phyloP scores from a whole-genome alignment of 2,113 vertebrate species.

The Thamnophis sirtalis region DNA sequence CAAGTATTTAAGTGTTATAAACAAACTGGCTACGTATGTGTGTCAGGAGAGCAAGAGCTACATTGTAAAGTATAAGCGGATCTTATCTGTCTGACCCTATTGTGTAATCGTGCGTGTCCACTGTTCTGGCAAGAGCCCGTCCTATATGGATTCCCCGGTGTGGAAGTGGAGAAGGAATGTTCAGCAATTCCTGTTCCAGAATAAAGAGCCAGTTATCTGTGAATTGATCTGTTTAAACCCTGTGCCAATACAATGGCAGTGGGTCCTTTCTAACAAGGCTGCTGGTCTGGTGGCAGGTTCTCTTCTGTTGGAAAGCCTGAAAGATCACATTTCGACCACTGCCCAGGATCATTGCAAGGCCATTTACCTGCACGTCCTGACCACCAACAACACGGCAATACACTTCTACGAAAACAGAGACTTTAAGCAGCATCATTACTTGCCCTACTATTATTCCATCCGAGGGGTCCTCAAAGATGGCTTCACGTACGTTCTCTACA shows the following conservation, averaged over 20 bases:
- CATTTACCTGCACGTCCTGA: constrained; percentile 96
- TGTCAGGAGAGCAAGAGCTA: not conserved
- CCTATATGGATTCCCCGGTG: not conserved
- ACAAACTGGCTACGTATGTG: not conserved
- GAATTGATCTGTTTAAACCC: not conserved
- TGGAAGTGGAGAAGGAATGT: not conserved
- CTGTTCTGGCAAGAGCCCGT: not conserved
- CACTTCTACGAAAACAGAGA: constrained; percentile 97
- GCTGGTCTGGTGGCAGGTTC: constrained; percentile 74
- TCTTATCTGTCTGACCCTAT: not conserved
- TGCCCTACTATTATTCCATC: constrained; percentile 98
- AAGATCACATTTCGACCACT: constrained; percentile 94
- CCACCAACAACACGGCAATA: constrained; percentile 96
- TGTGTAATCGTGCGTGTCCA: not conserved
- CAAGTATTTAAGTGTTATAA: not conserved
- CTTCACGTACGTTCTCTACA: constrained; percentile 97
- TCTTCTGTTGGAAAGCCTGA: constrained; percentile 93
- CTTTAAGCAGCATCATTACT: constrained; percentile 98
- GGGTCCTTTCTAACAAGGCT: not conserved
- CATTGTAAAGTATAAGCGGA: no score
- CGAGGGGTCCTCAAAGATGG: constrained; percentile 96
- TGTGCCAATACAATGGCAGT: not conserved
- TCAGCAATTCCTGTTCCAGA: no score
- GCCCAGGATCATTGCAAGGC: constrained; percentile 98
- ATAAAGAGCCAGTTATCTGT: no score